Conservation (phyloP, 2,113 vertebrate genomes). For the Paratilapia polleni region DNA sequence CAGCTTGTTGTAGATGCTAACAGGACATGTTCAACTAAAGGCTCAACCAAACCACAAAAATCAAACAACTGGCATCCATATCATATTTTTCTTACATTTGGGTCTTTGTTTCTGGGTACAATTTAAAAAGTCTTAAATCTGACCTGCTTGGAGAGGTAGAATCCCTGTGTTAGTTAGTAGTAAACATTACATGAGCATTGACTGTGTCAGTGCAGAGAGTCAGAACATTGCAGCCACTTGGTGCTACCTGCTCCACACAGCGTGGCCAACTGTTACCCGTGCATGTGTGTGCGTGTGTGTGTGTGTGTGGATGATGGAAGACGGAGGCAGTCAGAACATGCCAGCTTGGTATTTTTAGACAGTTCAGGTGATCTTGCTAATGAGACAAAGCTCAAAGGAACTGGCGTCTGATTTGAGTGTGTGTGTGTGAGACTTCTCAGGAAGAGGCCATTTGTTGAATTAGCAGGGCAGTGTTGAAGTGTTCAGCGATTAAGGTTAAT, state of each 20-base stretch:
- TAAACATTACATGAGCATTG: too few relatives aligned
- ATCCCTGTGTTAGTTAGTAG: neutral
- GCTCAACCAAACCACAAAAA: neutral
- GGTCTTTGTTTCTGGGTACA: too few relatives aligned
- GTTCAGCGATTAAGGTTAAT: constrained; percentile 73
- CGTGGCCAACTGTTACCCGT: neutral
- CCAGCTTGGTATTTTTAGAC: constrained; percentile 49
- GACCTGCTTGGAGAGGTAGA: neutral
- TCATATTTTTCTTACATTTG: too few relatives aligned
- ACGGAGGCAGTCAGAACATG: neutral
- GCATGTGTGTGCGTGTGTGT: neutral
- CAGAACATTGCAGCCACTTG: neutral
- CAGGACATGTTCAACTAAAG: too few relatives aligned
- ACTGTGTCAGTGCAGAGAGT: too few relatives aligned
- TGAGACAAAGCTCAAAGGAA: constrained; percentile 56
- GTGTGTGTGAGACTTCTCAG: neutral
- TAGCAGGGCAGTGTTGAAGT: constrained; percentile 71
- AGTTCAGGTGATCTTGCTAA: constrained; percentile 63
- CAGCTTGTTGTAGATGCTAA: neutral
- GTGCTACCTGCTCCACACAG: neutral
- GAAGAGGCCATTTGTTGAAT: constrained; percentile 72
- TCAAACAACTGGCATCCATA: neutral
- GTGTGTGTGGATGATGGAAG: neutral
- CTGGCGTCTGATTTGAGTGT: constrained; percentile 25
- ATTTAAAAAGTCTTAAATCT: neutral